These are phyloP conservation scores for Oscheius sp. DNA, from an alignment of 2,888 invertebrate species.

Conservation along the genomic window DNA sequence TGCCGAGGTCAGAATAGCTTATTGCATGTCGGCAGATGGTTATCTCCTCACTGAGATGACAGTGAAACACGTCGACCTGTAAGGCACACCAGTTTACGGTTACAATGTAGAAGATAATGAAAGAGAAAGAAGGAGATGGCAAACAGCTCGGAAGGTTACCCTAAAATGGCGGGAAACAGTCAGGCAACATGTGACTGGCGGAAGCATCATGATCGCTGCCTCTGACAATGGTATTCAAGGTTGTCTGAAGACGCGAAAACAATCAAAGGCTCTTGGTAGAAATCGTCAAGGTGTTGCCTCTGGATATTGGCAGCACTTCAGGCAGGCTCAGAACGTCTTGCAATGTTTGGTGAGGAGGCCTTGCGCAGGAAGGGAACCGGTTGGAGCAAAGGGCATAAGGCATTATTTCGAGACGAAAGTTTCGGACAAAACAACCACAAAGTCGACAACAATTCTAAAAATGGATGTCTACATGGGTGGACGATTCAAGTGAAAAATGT, in stretches of 20 bases:
- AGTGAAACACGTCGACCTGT: conserved; percentile 28
- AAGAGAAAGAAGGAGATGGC: neutral
- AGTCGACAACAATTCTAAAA: no score
- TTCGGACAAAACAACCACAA: no score
- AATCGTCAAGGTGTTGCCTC: conserved; percentile 3
- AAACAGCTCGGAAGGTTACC: conserved; percentile 1
- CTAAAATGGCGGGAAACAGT: conserved; percentile 22
- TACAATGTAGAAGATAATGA: conserved; percentile 5
- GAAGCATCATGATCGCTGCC: neutral
- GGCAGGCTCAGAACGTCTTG: conserved; percentile 4
- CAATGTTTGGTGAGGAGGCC: conserved; percentile 14
- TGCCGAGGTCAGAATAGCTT: conserved; percentile 37
- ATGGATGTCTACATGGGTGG: no score
- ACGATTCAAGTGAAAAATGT: no score
- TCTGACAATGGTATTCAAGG: neutral
- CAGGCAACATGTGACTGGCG: conserved; percentile 18
- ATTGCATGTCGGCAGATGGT: conserved; percentile 36
- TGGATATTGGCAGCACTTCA: conserved; percentile 8
- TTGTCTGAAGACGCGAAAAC: neutral
- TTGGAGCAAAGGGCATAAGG: conserved; percentile 24
- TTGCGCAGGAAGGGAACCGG: conserved; percentile 15
- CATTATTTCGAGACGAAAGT: neutral
- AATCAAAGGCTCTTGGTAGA: neutral
- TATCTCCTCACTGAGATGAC: conserved; percentile 29
- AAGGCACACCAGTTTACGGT: conserved; percentile 11